Evolutionary conservation across 1,140 invertebrate genomes (phyloP).

Genomic region (Trachymyrmex septentrionalis): DNA sequence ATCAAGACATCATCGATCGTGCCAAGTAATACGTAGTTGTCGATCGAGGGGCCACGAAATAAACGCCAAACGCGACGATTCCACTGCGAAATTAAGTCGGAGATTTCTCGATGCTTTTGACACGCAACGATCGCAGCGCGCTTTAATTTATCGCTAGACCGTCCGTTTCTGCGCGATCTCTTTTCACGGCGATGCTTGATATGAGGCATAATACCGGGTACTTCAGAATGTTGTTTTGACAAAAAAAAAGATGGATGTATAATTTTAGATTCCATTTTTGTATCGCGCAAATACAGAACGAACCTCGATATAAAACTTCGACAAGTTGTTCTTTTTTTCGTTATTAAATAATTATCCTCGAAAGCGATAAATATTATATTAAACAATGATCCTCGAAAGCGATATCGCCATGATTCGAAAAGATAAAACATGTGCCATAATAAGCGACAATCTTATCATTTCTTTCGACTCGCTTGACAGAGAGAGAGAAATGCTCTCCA

Average conservation of each 20-base stretch:
- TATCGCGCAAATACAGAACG: neutral
- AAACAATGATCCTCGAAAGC: neutral
- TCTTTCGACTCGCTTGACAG: conserved; percentile 15
- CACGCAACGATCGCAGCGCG: neutral
- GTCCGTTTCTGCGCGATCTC: neutral
- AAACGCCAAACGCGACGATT: conserved; percentile 39
- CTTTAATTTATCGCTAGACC: conserved; percentile 31
- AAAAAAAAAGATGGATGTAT: neutral
- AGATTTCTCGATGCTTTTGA: conserved; percentile 13
- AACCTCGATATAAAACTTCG: neutral
- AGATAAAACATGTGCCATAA: conserved; percentile 20
- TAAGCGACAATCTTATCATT: conserved; percentile 51
- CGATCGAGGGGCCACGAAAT: conserved; percentile 54
- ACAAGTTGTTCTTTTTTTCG: no score
- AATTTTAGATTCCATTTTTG: neutral
- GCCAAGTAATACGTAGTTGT: conserved; percentile 70
- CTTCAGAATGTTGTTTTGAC: neutral
- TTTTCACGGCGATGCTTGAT: neutral
- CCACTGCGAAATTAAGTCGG: conserved; percentile 43
- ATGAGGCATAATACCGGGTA: neutral
- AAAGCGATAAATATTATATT: neutral
- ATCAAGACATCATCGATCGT: conserved; percentile 71
- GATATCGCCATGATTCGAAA: neutral
- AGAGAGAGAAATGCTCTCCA: conserved; percentile 45
- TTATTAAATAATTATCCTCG: neutral